These are phyloP conservation scores for Vimba vimba DNA, from an alignment of 2,113 vertebrate species.

Conservation along the genomic window DNA sequence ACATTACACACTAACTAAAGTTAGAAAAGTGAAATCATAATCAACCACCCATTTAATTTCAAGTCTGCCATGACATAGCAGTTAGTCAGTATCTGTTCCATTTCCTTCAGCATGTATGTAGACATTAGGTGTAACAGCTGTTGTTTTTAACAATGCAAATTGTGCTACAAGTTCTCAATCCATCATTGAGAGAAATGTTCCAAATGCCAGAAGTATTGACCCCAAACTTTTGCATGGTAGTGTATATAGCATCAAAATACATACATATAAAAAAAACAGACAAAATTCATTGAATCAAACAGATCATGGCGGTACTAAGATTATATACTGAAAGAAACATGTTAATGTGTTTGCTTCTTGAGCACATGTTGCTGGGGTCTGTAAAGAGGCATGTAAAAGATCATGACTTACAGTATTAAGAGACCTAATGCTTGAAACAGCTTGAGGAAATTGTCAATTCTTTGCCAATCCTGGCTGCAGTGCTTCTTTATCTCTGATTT, in stretches of 20 bases:
- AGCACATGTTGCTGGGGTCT: not conserved
- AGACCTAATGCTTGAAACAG: not conserved
- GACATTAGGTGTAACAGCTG: not conserved
- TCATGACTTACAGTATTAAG: no score
- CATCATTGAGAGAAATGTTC: not conserved
- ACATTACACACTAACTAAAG: no score
- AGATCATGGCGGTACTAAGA: not conserved
- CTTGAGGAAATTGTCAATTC: not conserved
- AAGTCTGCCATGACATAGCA: not conserved
- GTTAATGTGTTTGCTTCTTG: not conserved
- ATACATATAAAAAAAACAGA: no score
- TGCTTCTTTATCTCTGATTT: slow-evolving; percentile 33
- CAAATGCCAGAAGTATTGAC: not conserved
- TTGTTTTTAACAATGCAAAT: not conserved
- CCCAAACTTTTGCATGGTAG: no score
- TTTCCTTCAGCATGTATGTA: not conserved
- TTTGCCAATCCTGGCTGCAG: not conserved
- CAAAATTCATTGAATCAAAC: not conserved
- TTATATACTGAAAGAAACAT: not conserved
- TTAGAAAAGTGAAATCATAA: no score
- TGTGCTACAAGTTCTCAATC: not conserved
- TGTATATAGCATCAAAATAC: no score
- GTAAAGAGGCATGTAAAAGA: not conserved
- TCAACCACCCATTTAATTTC: not conserved
- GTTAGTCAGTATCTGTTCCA: not conserved